phyloP scores from a whole-genome alignment of 2,797 vertebrate genomes.

The Natrix natrix region DNA sequence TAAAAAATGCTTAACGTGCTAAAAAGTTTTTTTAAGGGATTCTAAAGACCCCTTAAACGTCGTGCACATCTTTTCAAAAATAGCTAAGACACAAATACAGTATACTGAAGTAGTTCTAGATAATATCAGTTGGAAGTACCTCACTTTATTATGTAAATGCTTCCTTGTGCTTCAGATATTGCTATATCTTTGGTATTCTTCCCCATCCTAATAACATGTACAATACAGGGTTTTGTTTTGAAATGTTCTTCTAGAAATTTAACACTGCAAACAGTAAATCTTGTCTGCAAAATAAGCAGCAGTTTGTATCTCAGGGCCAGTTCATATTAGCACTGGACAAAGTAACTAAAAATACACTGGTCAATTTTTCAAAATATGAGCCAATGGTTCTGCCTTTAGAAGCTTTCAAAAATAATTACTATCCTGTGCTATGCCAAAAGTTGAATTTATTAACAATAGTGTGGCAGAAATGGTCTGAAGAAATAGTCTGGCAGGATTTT shows the following conservation, averaged over 20 bases:
- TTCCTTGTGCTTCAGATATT: background rate
- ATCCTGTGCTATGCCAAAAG: background rate
- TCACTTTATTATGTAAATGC: background rate
- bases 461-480: too few relatives aligned
- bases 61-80: background rate
- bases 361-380: background rate
- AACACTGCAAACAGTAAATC: background rate
- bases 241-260: background rate
- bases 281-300: background rate
- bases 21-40: background rate
- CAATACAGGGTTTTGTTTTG: background rate
- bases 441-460: background rate
- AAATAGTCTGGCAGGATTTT: background rate
- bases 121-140: background rate
- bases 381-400: background rate
- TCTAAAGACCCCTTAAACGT: background rate
- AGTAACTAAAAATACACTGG: background rate
- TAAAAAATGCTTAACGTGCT: background rate
- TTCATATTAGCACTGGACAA: background rate
- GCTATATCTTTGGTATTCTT: background rate
- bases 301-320: background rate
- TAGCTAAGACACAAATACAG: background rate
- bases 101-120: background rate
- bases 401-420: background rate
- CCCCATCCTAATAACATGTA: background rate